These are phyloP conservation scores for Bombus affinis DNA, from an alignment of 1,140 invertebrate genomes.

Conservation along the genomic window DNA sequence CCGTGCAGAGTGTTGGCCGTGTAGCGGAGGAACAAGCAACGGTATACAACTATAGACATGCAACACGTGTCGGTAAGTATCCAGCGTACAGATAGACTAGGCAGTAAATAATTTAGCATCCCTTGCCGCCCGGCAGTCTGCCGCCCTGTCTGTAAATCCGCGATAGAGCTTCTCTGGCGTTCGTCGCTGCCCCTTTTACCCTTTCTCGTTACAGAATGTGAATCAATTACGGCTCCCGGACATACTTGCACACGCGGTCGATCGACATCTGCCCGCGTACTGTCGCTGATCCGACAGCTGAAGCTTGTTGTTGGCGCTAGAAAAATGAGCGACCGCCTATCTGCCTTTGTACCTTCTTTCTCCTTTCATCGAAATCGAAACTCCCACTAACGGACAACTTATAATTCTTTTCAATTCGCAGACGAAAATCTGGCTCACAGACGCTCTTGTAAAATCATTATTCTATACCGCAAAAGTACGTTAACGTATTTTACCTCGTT, in stretches of 20 bases:
- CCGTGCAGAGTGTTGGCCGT: neutral
- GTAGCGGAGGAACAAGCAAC: constrained; percentile 27
- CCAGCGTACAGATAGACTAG: constrained; percentile 70
- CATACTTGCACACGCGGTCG: neutral
- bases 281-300: neutral
- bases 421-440: neutral
- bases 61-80: constrained; percentile 68
- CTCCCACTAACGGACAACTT: neutral
- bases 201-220: constrained; percentile 25
- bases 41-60: constrained; percentile 58
- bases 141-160: constrained; percentile 72
- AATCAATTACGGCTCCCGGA: constrained; percentile 56
- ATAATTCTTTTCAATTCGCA: neutral
- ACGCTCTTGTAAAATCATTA: neutral
- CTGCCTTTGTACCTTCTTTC: neutral
- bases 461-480: neutral
- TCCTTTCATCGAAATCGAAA: neutral
- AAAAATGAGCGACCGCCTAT: neutral
- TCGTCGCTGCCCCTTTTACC: constrained; percentile 23
- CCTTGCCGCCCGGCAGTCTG: constrained; percentile 78
- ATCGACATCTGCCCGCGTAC: constrained; percentile 44
- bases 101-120: constrained; percentile 79
- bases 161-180: constrained; percentile 38
- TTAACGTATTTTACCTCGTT: neutral
- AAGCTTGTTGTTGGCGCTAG: neutral